Percentiles rank a stretch among this genome's conserved stretches.
These are phyloP conservation scores for Drosophila greeni DNA, from an alignment of 2,888 invertebrate genomes.

Conservation along the genomic window DNA sequence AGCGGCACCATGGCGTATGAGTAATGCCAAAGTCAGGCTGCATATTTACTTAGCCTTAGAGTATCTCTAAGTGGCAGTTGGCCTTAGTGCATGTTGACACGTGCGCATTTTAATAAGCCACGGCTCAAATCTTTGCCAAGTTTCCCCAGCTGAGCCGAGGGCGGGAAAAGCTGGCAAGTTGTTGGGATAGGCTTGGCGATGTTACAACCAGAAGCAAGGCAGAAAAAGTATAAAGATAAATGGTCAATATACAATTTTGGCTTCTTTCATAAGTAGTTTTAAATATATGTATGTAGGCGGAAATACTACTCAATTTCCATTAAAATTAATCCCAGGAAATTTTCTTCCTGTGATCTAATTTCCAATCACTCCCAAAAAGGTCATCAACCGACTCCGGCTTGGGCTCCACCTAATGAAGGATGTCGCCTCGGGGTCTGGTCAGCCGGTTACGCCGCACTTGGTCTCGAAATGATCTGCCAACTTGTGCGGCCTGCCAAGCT, in stretches of 20 bases:
- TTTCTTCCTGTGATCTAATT: conserved; percentile 13
- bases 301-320: no score
- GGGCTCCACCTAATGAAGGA: conserved; percentile 45
- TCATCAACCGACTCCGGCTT: conserved; percentile 35
- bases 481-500: conserved; percentile 14
- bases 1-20: conserved; percentile 50
- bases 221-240: background rate
- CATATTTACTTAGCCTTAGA: conserved; percentile 40
- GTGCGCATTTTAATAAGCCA: conserved; percentile 64
- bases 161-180: background rate
- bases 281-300: no score
- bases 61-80: conserved; percentile 61
- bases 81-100: conserved; percentile 62
- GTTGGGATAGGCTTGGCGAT: background rate
- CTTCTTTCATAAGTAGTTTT: background rate
- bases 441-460: conserved; percentile 41
- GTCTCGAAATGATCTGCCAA: conserved; percentile 43
- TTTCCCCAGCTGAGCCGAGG: conserved; percentile 6
- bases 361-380: conserved; percentile 10
- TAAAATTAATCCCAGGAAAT: no score
- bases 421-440: conserved; percentile 40
- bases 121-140: conserved; percentile 55
- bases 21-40: conserved; percentile 37
- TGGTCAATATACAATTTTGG: background rate
- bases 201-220: background rate